Evolutionary conservation across 2,113 vertebrate genomes (phyloP).

Genomic region (Gavia stellata): DNA sequence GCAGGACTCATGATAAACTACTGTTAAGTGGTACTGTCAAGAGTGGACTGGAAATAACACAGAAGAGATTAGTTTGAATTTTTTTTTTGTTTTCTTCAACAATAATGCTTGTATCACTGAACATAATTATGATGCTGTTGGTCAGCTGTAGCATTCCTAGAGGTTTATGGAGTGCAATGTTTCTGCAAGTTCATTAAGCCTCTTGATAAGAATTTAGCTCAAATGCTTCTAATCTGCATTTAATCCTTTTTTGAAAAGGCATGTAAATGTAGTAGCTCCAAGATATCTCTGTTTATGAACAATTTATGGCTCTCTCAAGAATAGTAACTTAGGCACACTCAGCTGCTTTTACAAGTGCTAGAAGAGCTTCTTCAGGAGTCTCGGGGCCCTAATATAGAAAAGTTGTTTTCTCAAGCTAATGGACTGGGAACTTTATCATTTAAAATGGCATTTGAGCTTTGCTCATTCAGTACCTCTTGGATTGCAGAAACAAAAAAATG

Average conservation of each 20-base stretch:
- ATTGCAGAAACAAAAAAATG: not conserved
- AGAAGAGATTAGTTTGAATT: not conserved
- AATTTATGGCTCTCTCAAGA: not conserved
- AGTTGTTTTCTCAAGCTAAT: not conserved
- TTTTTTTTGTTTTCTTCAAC: not conserved
- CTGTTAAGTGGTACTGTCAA: not conserved
- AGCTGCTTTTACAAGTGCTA: not conserved
- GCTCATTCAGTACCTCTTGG: not conserved
- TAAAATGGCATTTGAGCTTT: not conserved
- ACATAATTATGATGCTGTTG: not conserved
- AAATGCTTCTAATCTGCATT: not conserved
- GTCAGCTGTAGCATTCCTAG: not conserved
- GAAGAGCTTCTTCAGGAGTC: not conserved
- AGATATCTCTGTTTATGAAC: not conserved
- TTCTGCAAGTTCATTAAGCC: not conserved
- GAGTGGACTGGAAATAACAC: not conserved
- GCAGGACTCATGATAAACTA: not conserved
- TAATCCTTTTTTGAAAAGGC: not conserved
- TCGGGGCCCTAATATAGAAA: not conserved
- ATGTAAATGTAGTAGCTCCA: not conserved
- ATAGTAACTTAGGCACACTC: not conserved
- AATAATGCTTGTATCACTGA: not conserved
- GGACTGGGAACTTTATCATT: not conserved
- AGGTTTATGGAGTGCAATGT: not conserved
- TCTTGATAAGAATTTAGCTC: not conserved